Conservation (phyloP, 1,140 invertebrate genomes). For the Megalonaias nervosa region DNA sequence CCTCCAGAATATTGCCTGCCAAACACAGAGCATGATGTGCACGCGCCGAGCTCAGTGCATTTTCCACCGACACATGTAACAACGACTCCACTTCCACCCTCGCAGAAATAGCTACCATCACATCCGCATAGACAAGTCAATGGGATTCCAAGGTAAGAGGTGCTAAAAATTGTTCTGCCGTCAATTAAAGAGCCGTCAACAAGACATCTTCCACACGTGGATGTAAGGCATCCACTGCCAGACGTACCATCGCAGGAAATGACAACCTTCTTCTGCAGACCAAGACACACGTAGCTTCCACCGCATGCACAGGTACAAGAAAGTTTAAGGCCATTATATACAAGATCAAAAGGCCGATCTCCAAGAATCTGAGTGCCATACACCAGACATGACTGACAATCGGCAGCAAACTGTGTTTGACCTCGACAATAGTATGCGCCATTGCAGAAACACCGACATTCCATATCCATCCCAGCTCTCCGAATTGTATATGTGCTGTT, state of each 20-base stretch:
- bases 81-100: constrained; percentile 12
- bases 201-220: constrained; percentile 16
- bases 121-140: constrained; percentile 27
- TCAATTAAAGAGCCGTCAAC: constrained; percentile 17
- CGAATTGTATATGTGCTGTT: constrained; percentile 23
- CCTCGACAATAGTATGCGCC: constrained; percentile 32
- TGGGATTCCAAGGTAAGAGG: constrained; percentile 7
- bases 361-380: constrained; percentile 14
- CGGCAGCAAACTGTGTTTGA: background rate
- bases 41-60: constrained; percentile 27
- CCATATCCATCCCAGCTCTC: constrained; percentile 32
- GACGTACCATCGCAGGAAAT: constrained; percentile 8
- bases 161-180: constrained; percentile 23
- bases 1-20: constrained; percentile 16
- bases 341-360: constrained; percentile 12
- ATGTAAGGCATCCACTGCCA: constrained; percentile 21
- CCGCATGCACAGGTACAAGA: constrained; percentile 17
- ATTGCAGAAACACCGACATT: constrained; percentile 39
- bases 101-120: constrained; percentile 32
- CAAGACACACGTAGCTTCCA: constrained; percentile 18
- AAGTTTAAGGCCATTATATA: constrained; percentile 22
- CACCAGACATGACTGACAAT: constrained; percentile 12
- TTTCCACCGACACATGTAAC: constrained; percentile 16
- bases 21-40: constrained; percentile 13
- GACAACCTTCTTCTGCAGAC: constrained; percentile 1